Base-by-base conservation (phyloP, 2,888 invertebrate genomes). In the Vanessa cardui region DNA sequence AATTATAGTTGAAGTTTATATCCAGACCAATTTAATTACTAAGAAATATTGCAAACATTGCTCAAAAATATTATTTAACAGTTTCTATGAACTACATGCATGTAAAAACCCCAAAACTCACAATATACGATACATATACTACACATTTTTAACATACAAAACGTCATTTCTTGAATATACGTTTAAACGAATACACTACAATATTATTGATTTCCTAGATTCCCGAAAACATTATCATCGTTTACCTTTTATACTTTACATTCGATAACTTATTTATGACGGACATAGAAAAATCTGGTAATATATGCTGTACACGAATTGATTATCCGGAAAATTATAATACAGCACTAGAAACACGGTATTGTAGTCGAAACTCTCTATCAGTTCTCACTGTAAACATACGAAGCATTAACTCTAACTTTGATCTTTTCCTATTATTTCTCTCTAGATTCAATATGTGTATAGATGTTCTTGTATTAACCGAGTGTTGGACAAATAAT, bases 401-500 rank as follows among this genome's bases (percentile, higher is more conserved):
- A 52, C 47, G 62, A 21, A 62, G 62, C 26, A 62, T 52, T n/a
- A 62, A 62, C 33, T 50, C 33, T 15, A 52, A n/a, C n/a, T n/a
- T n/a, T n/a, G n/a, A n/a, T n/a, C n/a, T n/a, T n/a, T n/a, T n/a
- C n/a, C n/a, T n/a, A 9, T 18, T 49, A 15, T 62, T 62, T 52
- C 20, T 45, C n/a, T 39, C 62, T 12, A 31, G 31, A 44, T 49
- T 62, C 15, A 62, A 52, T 21, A 52, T 18, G 6, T 9, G 18
- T 16, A 9, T 62, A 20, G 62, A 62, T 50, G 50, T 62, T 15
- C n/a, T 62, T 20, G 62, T 62, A 18, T 33, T 62, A 15, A 62
- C 62, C 12, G 62, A 62, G 52, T 62, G 45, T 21, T 64, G 59
- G 64, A 50, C 52, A 31, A 59, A 64, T 52, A n/a, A 16, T 1